Conservation (phyloP, 2,113 vertebrate genomes). For the Catagonus wagneri region DNA sequence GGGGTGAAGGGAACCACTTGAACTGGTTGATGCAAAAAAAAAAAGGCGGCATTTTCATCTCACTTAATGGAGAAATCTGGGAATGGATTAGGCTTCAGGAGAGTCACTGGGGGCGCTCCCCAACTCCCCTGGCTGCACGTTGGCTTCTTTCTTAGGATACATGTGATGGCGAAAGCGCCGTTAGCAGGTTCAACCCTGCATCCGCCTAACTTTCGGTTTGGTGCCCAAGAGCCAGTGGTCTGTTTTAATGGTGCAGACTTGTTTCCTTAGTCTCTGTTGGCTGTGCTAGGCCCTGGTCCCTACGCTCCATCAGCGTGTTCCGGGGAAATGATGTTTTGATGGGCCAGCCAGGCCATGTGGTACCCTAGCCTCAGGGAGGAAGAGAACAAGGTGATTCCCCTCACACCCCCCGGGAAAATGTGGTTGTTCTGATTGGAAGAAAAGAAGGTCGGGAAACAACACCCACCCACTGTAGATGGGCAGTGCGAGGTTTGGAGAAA, state of each 20-base stretch:
- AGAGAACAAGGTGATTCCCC: neutral
- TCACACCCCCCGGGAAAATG: neutral
- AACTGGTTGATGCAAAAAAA: neutral
- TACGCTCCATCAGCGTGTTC: neutral
- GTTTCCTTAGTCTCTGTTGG: neutral
- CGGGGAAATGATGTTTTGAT: neutral
- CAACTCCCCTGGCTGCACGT: neutral
- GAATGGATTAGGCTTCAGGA: neutral
- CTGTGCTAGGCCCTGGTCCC: neutral
- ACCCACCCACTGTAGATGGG: neutral
- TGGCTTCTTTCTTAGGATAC: neutral
- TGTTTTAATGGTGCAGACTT: neutral
- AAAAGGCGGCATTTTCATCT: neutral
- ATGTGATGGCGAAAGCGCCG: neutral
- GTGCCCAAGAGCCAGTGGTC: neutral
- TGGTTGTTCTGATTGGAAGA: neutral
- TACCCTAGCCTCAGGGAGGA: neutral
- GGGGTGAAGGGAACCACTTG: neutral
- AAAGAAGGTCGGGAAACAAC: neutral
- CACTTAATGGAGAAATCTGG: neutral
- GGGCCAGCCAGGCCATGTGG: neutral
- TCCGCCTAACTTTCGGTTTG: neutral
- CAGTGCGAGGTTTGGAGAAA: neutral
- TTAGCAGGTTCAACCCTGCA: neutral
- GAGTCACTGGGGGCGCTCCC: fast-evolving